Evolutionary conservation across 1,140 invertebrate genomes (phyloP).

Genomic region (Drosophila rufa): DNA sequence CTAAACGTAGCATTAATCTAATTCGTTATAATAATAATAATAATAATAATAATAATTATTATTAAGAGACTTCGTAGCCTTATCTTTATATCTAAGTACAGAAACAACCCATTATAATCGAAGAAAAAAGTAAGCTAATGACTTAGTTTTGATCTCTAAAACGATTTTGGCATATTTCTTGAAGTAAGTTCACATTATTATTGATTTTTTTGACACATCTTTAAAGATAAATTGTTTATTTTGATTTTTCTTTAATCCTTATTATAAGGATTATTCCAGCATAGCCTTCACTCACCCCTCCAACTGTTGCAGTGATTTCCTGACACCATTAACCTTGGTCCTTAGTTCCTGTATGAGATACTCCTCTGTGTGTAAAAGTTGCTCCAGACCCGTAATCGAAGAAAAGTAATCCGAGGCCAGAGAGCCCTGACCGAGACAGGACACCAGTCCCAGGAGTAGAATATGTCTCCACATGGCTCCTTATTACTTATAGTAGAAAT

Average conservation of each 20-base stretch:
- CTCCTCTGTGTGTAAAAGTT: conserved; percentile 93
- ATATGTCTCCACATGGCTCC: conserved; percentile 31
- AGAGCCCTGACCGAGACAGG: conserved; percentile 13
- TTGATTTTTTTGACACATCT: too few relatives aligned
- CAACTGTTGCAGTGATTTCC: conserved; percentile 90
- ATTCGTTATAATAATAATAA: neutral
- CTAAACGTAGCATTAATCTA: neutral
- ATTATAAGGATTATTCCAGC: neutral
- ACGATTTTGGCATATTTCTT: too few relatives aligned
- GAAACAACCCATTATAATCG: too few relatives aligned
- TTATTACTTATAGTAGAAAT: neutral
- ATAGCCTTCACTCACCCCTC: conserved; percentile 86
- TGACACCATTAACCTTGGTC: conserved; percentile 91
- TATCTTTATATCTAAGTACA: too few relatives aligned
- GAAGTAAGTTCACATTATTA: neutral
- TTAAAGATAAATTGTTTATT: neutral
- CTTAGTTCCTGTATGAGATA: conserved; percentile 92
- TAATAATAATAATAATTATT: neutral
- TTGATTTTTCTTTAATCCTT: conserved; percentile 1
- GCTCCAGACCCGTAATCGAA: conserved; percentile 94
- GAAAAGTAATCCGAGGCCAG: conserved; percentile 91
- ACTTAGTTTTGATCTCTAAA: neutral
- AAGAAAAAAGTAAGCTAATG: neutral
- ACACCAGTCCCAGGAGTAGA: conserved; percentile 45
- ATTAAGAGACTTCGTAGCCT: neutral